These are phyloP conservation scores for Melanostigma gelatinosum DNA, from an alignment of 2,113 vertebrate species.

Conservation along the genomic window DNA sequence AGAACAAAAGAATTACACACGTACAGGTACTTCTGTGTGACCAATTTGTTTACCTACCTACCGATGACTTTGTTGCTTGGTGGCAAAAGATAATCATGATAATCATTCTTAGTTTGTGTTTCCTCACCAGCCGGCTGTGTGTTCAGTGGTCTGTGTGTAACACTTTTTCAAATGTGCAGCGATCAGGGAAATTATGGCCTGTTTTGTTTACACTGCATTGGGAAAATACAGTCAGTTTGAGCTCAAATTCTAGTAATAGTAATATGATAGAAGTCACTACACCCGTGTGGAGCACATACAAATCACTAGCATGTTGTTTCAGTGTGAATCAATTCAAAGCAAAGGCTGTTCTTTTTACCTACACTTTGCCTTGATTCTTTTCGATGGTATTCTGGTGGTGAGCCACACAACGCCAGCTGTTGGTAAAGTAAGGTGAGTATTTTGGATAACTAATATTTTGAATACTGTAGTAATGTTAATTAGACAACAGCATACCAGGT, in stretches of 20 bases:
- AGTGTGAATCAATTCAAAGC: not conserved
- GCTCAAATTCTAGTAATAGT: not conserved
- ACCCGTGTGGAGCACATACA: not conserved
- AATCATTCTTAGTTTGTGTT: constrained; percentile 46
- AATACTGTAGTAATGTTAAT: not conserved
- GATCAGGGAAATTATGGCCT: constrained; percentile 18
- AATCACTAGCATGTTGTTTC: not conserved
- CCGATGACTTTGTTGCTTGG: constrained; percentile 25
- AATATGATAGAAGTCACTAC: constrained; percentile 5
- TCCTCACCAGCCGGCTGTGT: constrained; percentile 28
- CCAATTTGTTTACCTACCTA: constrained; percentile 42
- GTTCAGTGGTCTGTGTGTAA: constrained; percentile 13
- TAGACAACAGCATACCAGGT: not conserved
- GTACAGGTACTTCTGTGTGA: constrained; percentile 30
- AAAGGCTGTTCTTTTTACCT: not conserved
- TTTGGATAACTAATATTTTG: not conserved
- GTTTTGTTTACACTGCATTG: constrained; percentile 19
- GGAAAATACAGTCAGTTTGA: constrained; percentile 1
- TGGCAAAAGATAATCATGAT: constrained; percentile 41
- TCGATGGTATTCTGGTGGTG: not conserved
- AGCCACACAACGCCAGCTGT: not conserved
- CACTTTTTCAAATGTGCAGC: constrained; percentile 20
- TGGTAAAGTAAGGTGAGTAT: not conserved
- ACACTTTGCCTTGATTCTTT: not conserved
- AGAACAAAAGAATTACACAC: constrained; percentile 22